phyloP scores from a whole-genome alignment of 2,888 invertebrate species.

The Aporophyla lueneburgensis region DNA sequence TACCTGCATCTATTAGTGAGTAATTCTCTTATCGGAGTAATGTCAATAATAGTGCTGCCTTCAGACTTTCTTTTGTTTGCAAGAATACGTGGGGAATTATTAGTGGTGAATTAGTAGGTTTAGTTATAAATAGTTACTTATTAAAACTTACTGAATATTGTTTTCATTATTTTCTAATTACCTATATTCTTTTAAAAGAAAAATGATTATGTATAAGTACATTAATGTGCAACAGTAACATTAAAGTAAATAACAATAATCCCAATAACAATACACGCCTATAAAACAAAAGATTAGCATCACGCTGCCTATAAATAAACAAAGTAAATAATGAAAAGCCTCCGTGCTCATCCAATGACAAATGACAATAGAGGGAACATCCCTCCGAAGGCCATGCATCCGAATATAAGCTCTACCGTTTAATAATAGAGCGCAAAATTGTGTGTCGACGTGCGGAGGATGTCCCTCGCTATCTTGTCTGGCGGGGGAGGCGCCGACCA shows the following conservation, averaged over 20 bases:
- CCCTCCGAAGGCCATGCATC: constrained; percentile 77
- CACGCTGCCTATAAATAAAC: constrained; percentile 72
- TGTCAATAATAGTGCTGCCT: constrained; percentile 41
- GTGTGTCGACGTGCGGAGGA: constrained; percentile 78
- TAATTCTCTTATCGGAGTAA: constrained; percentile 58
- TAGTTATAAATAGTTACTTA: too few relatives aligned
- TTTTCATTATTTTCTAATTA: neutral
- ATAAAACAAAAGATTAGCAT: constrained; percentile 49
- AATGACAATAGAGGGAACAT: constrained; percentile 88
- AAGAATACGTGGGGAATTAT: neutral
- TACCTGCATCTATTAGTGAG: constrained; percentile 41
- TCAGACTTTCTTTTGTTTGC: constrained; percentile 42
- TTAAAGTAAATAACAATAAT: neutral
- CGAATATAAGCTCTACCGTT: constrained; percentile 71
- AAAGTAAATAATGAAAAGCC: constrained; percentile 87
- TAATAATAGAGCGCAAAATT: constrained; percentile 65
- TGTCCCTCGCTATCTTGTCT: constrained; percentile 90
- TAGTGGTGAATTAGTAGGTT: neutral
- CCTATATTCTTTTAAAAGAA: neutral
- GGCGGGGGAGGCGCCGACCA: constrained; percentile 88
- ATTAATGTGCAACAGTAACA: neutral
- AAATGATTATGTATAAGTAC: neutral
- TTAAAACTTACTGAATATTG: neutral
- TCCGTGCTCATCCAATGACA: constrained; percentile 89
- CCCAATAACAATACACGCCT: constrained; percentile 17